phyloP scores from a whole-genome alignment of 2,888 invertebrate species.

The Sphinx pinastri region DNA sequence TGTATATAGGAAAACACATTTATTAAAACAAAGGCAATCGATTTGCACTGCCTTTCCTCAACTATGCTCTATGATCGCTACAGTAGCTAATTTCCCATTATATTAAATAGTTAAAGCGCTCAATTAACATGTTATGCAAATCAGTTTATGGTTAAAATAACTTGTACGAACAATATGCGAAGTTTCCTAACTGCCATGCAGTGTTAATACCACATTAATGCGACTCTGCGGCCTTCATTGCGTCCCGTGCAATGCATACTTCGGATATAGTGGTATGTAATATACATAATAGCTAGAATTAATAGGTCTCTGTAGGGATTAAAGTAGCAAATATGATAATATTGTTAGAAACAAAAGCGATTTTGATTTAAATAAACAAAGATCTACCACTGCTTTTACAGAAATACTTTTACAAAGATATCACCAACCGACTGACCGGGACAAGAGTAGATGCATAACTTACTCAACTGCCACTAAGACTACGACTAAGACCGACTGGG shows the following conservation, averaged over 20 bases:
- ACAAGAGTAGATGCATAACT: too few species aligned
- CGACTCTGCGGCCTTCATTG: too few species aligned
- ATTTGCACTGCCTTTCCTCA: background rate
- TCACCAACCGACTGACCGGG: too few species aligned
- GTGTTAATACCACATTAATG: constrained; percentile 4
- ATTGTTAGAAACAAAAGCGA: too few species aligned
- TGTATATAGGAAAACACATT: too few species aligned
- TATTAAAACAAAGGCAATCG: background rate
- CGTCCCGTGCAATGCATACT: background rate
- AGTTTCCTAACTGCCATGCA: background rate
- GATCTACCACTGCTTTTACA: too few species aligned
- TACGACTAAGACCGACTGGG: too few species aligned
- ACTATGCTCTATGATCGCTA: background rate
- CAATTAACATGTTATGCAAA: background rate
- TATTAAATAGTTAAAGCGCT: background rate
- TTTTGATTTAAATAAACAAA: too few species aligned
- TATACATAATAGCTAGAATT: background rate
- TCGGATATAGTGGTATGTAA: background rate
- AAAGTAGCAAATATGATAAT: background rate
- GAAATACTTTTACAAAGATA: too few species aligned
- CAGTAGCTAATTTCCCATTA: background rate
- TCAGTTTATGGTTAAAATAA: background rate
- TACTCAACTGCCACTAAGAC: too few species aligned
- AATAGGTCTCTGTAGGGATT: background rate
- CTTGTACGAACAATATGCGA: background rate